These are phyloP conservation scores for Subanguina moxae DNA, from an alignment of 1,140 invertebrate genomes.

Conservation along the genomic window DNA sequence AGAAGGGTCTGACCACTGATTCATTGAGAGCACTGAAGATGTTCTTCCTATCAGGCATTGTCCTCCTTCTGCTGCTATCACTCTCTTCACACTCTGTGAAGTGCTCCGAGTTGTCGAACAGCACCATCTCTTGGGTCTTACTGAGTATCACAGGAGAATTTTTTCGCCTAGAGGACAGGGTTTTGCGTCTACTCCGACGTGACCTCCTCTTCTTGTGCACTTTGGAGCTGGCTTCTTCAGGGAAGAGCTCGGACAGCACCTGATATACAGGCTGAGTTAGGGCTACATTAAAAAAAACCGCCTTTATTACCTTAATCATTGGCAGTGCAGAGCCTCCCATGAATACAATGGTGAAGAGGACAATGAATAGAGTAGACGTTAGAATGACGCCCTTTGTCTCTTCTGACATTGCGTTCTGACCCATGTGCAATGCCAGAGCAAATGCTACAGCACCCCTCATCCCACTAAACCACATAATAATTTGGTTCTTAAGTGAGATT, in stretches of 20 bases:
- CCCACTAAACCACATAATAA: conserved; percentile 84
- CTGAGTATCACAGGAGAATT: conserved; percentile 41
- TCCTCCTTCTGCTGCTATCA: conserved; percentile 12
- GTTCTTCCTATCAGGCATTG: conserved; percentile 36
- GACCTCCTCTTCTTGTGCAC: background rate
- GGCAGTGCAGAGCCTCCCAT: conserved; percentile 96
- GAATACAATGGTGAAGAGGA: conserved; percentile 87
- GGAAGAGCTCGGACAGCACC: conserved; percentile 41
- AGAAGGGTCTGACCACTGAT: conserved; percentile 37
- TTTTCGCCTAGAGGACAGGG: conserved; percentile 6
- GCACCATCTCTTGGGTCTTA: conserved; percentile 50
- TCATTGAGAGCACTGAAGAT: conserved; percentile 40
- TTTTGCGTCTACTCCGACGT: background rate
- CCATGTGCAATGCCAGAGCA: conserved; percentile 85
- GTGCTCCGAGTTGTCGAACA: conserved; percentile 37
- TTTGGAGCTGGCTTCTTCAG: conserved; percentile 31
- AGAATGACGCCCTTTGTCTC: conserved; percentile 89
- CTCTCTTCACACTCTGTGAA: conserved; percentile 39
- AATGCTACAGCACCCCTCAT: conserved; percentile 94
- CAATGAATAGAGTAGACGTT: conserved; percentile 91
- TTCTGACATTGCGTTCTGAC: conserved; percentile 73
- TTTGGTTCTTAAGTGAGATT: conserved; percentile 96
- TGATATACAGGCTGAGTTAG: conserved; percentile 11
- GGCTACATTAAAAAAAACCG: conserved; percentile 7
- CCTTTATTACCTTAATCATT: conserved; percentile 68